Evolutionary conservation across 2,797 vertebrate species (phyloP), one percentile per base, ranked within the genome.

Genomic region (Coluber constrictor): DNA sequence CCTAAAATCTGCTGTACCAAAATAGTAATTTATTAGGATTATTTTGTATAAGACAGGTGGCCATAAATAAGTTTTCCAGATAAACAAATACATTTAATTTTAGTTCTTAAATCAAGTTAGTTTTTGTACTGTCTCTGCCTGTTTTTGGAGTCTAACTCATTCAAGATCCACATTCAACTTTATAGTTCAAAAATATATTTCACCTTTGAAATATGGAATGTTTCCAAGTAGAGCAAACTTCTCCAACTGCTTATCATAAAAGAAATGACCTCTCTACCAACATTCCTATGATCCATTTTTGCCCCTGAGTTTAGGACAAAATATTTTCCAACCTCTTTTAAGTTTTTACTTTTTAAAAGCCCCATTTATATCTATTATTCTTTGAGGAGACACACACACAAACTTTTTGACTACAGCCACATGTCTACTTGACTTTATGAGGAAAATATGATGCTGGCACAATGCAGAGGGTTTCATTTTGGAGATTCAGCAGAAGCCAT

Each of bases 1-100:
- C 55, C 87, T 79, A 92, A 89, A 89, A 79, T 70, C 79, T 89
- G 55, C 43, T 89, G 55, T 79, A 92, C 37, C 56, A 93, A 83
- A 90, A 86, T n/a, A 56, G 47, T 43, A 86, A 51, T 61, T 90
- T 92, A 18, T 43, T 83, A 47, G 74, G 74, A 83, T 83, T 83
- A 47, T 47, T 83, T 83, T 83, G 20, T 83, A 25, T 83, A 83
- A 83, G 0, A 12, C 37, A 83, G 74, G 20, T 83, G 37, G 37
- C 37, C 10, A 5, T 83, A 47, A 74, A 74, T 47, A 83, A 83
- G 74, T 47, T 47, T 83, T 47, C 20, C 37, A 23, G 47, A 47
- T 83, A 47, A 43, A 25, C 10, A 25, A 83, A 83, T 83, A 83
- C 74, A 25, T 83, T 47, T 83, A 47, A 47, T 83, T 83, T 43